Percentiles rank a stretch among this genome's conserved stretches.
Evolutionary conservation across 1,140 invertebrate genomes (phyloP).

Genomic region (Xylocopa sonorina): DNA sequence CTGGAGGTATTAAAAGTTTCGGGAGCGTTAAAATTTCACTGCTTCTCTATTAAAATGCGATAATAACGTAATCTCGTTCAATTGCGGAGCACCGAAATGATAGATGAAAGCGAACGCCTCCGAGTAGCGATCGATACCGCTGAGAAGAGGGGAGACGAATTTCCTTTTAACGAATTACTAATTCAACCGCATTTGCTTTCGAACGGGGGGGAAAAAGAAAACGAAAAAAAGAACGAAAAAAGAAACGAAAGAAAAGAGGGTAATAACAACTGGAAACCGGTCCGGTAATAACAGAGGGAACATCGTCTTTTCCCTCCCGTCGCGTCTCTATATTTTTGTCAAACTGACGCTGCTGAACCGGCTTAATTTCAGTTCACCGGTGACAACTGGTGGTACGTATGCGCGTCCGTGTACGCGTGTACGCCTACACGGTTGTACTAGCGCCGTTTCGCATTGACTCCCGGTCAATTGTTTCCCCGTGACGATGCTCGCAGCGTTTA

Average conservation of each 20-base stretch:
- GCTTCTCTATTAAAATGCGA: neutral
- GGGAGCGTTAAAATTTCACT: neutral
- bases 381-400: too few species aligned
- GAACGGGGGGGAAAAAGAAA: too few species aligned
- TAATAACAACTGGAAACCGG: slow-evolving; percentile 11
- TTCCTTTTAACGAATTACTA: too few species aligned
- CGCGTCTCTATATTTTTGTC: slow-evolving; percentile 2
- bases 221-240: too few species aligned
- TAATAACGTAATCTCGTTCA: neutral
- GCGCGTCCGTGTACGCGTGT: slow-evolving; percentile 14
- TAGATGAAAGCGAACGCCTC: neutral
- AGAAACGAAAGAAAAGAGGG: slow-evolving; percentile 19
- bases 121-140: too few species aligned
- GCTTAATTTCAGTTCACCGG: slow-evolving; percentile 56
- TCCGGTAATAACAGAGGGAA: neutral
- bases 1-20: neutral
- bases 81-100: neutral
- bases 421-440: slow-evolving; percentile 4
- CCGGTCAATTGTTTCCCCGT: slow-evolving; percentile 34
- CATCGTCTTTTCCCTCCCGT: neutral
- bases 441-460: slow-evolving; percentile 11
- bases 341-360: slow-evolving; percentile 8
- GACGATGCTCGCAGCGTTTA: neutral
- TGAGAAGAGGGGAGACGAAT: too few species aligned
- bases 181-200: too few species aligned